Evolutionary conservation across 2,888 invertebrate species (phyloP).

Genomic region (Ennomos quercinarius): DNA sequence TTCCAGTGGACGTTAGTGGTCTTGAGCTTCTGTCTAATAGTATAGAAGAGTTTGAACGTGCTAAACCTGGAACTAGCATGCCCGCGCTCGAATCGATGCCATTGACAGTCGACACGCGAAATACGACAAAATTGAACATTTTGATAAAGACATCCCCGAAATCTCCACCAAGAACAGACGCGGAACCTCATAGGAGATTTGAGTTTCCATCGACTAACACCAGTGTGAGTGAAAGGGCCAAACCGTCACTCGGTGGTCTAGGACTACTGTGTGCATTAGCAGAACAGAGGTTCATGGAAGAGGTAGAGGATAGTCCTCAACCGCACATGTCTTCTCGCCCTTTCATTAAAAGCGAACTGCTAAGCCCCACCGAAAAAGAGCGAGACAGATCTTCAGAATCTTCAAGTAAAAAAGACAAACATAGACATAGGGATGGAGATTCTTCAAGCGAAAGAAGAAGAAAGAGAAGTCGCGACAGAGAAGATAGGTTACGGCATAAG

Average conservation of each 20-base stretch:
- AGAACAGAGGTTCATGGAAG: slow-evolving; percentile 93
- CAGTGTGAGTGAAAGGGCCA: slow-evolving; percentile 60
- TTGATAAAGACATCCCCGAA: slow-evolving; percentile 77
- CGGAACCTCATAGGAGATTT: slow-evolving; percentile 69
- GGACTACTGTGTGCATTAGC: slow-evolving; percentile 93
- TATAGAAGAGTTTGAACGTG: slow-evolving; percentile 91
- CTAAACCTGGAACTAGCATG: slow-evolving; percentile 69
- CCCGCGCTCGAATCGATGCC: slow-evolving; percentile 65
- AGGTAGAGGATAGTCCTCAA: slow-evolving; percentile 82
- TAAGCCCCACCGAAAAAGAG: slow-evolving; percentile 66
- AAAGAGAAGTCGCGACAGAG: slow-evolving; percentile 72
- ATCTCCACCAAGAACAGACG: slow-evolving; percentile 70
- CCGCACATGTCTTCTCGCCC: slow-evolving; percentile 55
- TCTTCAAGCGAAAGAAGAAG: slow-evolving; percentile 72
- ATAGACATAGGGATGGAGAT: slow-evolving; percentile 70
- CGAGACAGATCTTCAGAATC: slow-evolving; percentile 50
- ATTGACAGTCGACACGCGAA: slow-evolving; percentile 74
- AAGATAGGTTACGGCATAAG: slow-evolving; percentile 73
- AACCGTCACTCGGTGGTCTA: slow-evolving; percentile 86
- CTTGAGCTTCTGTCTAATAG: slow-evolving; percentile 93
- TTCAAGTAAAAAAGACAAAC: slow-evolving; percentile 66
- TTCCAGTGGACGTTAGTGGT: slow-evolving; percentile 90
- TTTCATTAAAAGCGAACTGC: slow-evolving; percentile 72
- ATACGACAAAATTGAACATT: slow-evolving; percentile 70
- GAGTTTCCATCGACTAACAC: slow-evolving; percentile 67